Conservation (phyloP, 2,797 vertebrate genomes). For the Dipus sagitta region DNA sequence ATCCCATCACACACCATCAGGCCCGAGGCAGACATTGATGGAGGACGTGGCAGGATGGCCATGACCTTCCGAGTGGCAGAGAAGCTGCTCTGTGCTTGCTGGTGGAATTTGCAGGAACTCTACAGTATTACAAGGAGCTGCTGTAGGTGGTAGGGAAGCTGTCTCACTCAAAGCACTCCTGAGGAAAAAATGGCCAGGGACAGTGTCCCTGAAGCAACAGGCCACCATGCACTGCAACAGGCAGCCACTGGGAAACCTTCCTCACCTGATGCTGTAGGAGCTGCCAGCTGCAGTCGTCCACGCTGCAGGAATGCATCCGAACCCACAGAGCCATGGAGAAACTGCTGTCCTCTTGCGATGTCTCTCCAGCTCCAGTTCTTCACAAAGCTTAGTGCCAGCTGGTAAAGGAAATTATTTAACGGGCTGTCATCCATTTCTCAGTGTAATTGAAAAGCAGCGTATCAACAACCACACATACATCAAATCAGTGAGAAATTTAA, state of each 20-base stretch:
- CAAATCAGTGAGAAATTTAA: neutral
- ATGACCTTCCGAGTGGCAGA: neutral
- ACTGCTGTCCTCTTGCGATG: neutral
- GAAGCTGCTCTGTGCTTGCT: neutral
- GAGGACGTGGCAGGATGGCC: neutral
- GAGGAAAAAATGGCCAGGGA: neutral
- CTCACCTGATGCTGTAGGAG: neutral
- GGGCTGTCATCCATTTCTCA: neutral
- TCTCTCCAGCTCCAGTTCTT: neutral
- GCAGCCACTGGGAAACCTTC: neutral
- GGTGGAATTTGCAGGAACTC: neutral
- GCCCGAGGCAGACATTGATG: neutral
- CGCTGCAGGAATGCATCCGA: neutral
- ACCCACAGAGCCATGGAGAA: neutral
- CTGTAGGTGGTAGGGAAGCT: neutral
- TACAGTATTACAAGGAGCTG: neutral
- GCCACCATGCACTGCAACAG: neutral
- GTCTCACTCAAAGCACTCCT: neutral
- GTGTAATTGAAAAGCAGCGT: neutral
- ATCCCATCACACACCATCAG: neutral
- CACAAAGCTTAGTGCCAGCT: neutral
- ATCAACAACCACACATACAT: neutral
- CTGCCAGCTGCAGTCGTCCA: neutral
- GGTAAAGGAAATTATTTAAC: conserved; percentile 30
- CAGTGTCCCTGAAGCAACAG: neutral